Evolutionary conservation across 2,113 vertebrate genomes (phyloP).

Genomic region (Nesogale talazaci): DNA sequence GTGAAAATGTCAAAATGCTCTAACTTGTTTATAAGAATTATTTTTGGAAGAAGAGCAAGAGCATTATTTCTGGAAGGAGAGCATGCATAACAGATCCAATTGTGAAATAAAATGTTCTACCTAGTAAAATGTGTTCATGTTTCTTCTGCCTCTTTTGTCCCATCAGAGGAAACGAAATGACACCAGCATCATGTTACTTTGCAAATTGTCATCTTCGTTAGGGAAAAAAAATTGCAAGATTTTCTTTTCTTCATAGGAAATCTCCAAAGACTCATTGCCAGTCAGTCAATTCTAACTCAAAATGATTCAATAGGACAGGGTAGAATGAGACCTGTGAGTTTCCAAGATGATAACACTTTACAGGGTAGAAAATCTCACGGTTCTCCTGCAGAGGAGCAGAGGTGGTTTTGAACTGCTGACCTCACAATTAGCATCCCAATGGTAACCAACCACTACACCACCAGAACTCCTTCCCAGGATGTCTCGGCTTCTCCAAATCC

Average conservation of each 20-base stretch:
- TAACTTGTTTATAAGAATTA: neutral
- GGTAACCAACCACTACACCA: too few relatives aligned
- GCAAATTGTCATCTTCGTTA: neutral
- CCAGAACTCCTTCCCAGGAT: too few relatives aligned
- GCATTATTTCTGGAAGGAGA: neutral
- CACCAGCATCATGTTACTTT: neutral
- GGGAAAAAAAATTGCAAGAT: too few relatives aligned
- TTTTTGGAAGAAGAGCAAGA: neutral
- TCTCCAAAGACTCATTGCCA: neutral
- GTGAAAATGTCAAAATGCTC: neutral
- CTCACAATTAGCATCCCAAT: too few relatives aligned
- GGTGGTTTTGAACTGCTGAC: too few relatives aligned
- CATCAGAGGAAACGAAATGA: neutral
- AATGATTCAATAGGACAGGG: too few relatives aligned
- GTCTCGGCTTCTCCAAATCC: neutral
- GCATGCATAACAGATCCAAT: neutral
- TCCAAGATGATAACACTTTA: too few relatives aligned
- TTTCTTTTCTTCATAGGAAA: neutral
- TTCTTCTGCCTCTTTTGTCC: neutral
- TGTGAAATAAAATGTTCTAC: slow-evolving; percentile 13
- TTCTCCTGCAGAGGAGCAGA: too few relatives aligned
- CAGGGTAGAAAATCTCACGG: too few relatives aligned
- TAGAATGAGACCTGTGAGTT: too few relatives aligned
- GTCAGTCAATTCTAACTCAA: neutral
- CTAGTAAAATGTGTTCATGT: neutral